These are phyloP conservation scores for Trichomycterus rosablanca DNA, from an alignment of 2,113 vertebrate genomes.

Conservation along the genomic window DNA sequence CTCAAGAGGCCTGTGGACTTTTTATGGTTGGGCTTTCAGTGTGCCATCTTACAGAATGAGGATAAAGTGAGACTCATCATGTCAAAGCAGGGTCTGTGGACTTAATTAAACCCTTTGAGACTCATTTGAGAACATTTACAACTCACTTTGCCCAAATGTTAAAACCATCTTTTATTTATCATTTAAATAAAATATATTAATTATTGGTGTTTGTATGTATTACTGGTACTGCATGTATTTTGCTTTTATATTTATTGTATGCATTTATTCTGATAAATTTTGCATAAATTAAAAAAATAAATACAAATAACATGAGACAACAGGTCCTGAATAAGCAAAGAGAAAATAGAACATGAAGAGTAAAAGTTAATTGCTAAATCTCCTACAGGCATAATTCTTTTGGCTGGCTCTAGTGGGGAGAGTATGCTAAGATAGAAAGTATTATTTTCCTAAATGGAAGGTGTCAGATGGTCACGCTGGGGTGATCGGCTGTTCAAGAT, in stretches of 20 bases:
- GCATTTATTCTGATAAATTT: slow-evolving; percentile 57
- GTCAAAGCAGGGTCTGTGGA: slow-evolving; percentile 72
- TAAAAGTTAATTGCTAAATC: slow-evolving; percentile 67
- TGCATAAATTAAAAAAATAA: not conserved
- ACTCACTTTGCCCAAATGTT: slow-evolving; percentile 69
- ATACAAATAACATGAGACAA: not conserved
- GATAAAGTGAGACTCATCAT: slow-evolving; percentile 63
- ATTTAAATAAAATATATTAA: too few relatives aligned
- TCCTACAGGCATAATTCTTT: slow-evolving; percentile 96
- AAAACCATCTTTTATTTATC: slow-evolving; percentile 69
- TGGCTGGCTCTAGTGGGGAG: slow-evolving; percentile 95
- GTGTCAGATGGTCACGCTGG: slow-evolving; percentile 99
- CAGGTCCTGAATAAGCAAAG: slow-evolving; percentile 46
- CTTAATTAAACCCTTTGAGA: slow-evolving; percentile 78
- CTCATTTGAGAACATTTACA: slow-evolving; percentile 74
- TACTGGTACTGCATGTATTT: too few relatives aligned
- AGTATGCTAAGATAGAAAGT: slow-evolving; percentile 99
- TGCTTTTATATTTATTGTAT: slow-evolving; percentile 49
- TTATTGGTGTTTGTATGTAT: too few relatives aligned
- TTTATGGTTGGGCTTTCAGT: slow-evolving; percentile 68
- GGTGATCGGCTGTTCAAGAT: slow-evolving; percentile 99
- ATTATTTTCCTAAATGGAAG: slow-evolving; percentile 99
- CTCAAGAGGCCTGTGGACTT: slow-evolving; percentile 73
- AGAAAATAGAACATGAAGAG: slow-evolving; percentile 40
- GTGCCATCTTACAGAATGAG: slow-evolving; percentile 68